Percentiles rank a stretch among this genome's conserved stretches.
phyloP scores from a whole-genome alignment of 1,140 invertebrate species.

The Scaptomyza graminum region DNA sequence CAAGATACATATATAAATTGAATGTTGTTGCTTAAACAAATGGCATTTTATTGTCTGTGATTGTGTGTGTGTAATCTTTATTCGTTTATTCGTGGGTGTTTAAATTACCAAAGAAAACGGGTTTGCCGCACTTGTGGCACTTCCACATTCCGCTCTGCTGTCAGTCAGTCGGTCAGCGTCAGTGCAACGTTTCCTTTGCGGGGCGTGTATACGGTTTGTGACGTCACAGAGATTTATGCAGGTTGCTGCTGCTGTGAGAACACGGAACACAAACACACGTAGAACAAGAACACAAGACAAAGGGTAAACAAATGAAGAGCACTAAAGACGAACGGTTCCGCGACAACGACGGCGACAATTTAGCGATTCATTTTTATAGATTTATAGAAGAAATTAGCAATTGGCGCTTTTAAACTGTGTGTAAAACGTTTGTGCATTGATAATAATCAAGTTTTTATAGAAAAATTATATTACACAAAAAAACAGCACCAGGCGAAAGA shows the following conservation, averaged over 20 bases:
- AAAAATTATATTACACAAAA: constrained; percentile 64
- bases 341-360: constrained; percentile 26
- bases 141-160: constrained; percentile 88
- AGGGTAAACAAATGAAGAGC: constrained; percentile 69
- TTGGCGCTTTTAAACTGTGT: constrained; percentile 21
- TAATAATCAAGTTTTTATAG: constrained; percentile 47
- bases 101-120: constrained; percentile 91
- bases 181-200: constrained; percentile 53
- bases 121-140: constrained; percentile 94
- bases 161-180: constrained; percentile 41
- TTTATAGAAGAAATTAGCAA: constrained; percentile 59
- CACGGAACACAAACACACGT: constrained; percentile 62
- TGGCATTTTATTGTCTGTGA: constrained; percentile 6
- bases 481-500: constrained; percentile 63
- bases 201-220: constrained; percentile 30
- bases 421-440: constrained; percentile 37
- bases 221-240: constrained; percentile 52
- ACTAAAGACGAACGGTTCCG: constrained; percentile 29
- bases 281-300: constrained; percentile 67
- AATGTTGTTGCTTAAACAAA: constrained; percentile 71
- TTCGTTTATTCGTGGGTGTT: constrained; percentile 26
- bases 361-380: constrained; percentile 58
- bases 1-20: constrained; percentile 49
- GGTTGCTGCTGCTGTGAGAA: constrained; percentile 45
- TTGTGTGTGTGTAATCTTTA: constrained; percentile 25